Evolutionary conservation across 2,888 invertebrate species (phyloP), one percentile per base, ranked within the genome.

Genomic region (Campoplex nolae): DNA sequence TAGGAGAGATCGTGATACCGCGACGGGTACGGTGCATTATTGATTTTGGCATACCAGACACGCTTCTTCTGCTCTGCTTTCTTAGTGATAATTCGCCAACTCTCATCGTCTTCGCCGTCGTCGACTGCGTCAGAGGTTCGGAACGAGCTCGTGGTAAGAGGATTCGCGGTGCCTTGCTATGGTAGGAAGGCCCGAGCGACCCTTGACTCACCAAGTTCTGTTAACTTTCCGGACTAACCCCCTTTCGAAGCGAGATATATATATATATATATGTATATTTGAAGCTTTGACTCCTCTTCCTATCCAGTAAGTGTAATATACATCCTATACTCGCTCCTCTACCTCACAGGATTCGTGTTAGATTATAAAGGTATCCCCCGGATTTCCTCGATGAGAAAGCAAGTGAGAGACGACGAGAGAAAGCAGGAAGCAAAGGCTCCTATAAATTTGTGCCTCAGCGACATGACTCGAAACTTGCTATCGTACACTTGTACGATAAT

Each of bases 31-130:
- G 88, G 84, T 86, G 89, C 90, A 90, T 90, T 92, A 93, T 92
- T 92, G 93, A 93, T 94, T 93, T 92, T 88, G 91, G 92, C 93
- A 93, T 93, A 93, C 93, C 93, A 92, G 92, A 93, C 92, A 91
- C 92, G 92, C 91, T 89, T 91, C 92, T 92, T 93, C 90, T 92
- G 92, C 93, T 93, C 90, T 92, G 92, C 93, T 93, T 93, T 86
- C 93, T 91, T 90, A 91, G 92, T 91, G 92, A 93, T 93, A 92
- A 93, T 93, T 93, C 92, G 91, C 89, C 89, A 91, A 91, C 89
- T 91, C 89, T 88, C 76, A 75, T 70, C 81, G 81, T 88, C 80
- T 45, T 68, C 54, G 81, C 87, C 76, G 45, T 68, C 54, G 85
- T 48, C 84, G 84, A 58, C 58, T 42, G 71, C 51, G 77, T 48